Base-by-base conservation (phyloP, 2,797 vertebrate species). In the Cryptoblepharus egeriae region DNA sequence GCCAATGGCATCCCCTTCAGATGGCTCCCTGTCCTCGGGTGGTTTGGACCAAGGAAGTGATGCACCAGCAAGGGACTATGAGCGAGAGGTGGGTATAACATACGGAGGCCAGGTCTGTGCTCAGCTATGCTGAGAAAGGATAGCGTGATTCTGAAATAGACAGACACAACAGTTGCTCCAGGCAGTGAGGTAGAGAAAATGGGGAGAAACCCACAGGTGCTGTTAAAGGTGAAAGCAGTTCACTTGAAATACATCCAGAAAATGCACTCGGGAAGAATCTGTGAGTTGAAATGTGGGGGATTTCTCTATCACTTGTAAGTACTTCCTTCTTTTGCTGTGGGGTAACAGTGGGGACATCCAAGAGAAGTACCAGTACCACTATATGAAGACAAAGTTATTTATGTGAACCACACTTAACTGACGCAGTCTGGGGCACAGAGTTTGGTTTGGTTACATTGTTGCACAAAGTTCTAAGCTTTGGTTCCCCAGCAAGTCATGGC, bases 21-120 rank as follows among this genome's bases (percentile, higher is more conserved):
- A 99, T 85, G 99, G 98, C 80, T 99, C 99, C 1, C 93, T 99
- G 90, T 99, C 99, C 37, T 99, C 99, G 0, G 98, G 98, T 11
- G 99, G 98, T 78, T 94, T 97, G 96, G 98, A 99, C 90, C 97
- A 97, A 45, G 95, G 95, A 60, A 97, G 96, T 0, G 98, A 99
- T 16, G 96, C 97, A 0, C 97, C 97, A 0, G 96, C 97, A 9
- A 97, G 97, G 73, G 98, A 98, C 95, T 99, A 97, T 1, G 99
- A 99, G 77, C 95, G 98, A 94, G 99, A 99, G 98, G 99, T 99
- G 86, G 96, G 93, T 88, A 75, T n/a, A 58, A 22, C 1, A 0
- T 20, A 49, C 10, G 39, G 28, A 67, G 42, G 26, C 9, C 83
- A 49, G 22, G 0, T 80, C 79, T 86, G 22, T 11, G 16, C 0